Evolutionary conservation across 2,797 vertebrate genomes (phyloP), one percentile per base, ranked within the genome.

Genomic region (Pelochelys cantorii): DNA sequence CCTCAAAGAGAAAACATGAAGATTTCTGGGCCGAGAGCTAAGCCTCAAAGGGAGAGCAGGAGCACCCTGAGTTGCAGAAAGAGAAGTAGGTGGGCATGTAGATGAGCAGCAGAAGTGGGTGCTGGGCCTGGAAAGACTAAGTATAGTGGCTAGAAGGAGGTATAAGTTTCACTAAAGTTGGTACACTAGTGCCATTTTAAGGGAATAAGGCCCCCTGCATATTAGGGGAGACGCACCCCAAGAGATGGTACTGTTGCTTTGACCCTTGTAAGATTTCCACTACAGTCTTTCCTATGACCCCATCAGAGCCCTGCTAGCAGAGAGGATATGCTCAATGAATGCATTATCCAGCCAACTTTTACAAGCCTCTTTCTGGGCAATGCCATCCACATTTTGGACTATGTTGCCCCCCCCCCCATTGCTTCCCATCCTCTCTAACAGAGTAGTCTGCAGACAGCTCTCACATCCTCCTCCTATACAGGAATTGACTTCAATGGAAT

Each of bases 61-160:
- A 15, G 53, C 53, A 54, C 53, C 11, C 1, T 4, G 15, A n/a
- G 4, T 65, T 2, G 4, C 60, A 31, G 62, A 9, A 11, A 22
- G 20, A 34, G n/a, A 34, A 17, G 65, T 20, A n/a, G 15, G 9
- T 34, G 65, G 17, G 8, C n/a, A 20, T 18, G 65, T 18, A 8
- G 34, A 34, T 10, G n/a, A 20, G 15, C 9, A 3, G 2, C 65
- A 34, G 17, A 34, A 68, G n/a, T 2, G 17, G n/a, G 7, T 1
- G 8, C 12, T 71, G 20, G 65, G 37, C 18, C 65, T 71, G 65
- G 34, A 37, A 71, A 22, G 68, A 37, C 18, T 17, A 11, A 71
- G 8, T 71, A 37, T 3, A 37, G 15, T 34, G 20, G 34, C 34
- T 17, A 37, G 34, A 20, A 71, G 31, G 65, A 37, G 65, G 65